phyloP scores from a whole-genome alignment of 2,888 invertebrate species.

The Drosophila paramelanica region DNA sequence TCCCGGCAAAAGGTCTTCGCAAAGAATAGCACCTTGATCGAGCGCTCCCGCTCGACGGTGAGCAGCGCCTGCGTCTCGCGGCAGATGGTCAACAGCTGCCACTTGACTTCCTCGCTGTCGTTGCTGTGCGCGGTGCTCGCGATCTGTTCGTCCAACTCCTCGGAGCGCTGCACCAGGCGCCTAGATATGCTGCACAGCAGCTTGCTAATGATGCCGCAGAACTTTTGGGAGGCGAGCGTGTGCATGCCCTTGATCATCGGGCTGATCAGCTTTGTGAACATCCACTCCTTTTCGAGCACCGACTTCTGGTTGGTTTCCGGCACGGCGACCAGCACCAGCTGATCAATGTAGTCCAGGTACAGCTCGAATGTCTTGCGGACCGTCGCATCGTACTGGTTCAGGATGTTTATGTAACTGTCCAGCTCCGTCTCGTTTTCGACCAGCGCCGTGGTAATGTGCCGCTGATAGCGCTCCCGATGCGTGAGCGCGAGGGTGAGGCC shows the following conservation, averaged over 20 bases:
- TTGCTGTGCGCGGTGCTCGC: slow-evolving; percentile 78
- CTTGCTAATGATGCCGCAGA: slow-evolving; percentile 88
- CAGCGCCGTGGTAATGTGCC: slow-evolving; percentile 88
- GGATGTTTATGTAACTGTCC: slow-evolving; percentile 87
- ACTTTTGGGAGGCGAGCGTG: slow-evolving; percentile 90
- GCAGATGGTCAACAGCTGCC: slow-evolving; percentile 87
- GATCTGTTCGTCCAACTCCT: slow-evolving; percentile 84
- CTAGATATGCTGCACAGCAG: slow-evolving; percentile 85
- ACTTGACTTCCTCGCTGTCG: slow-evolving; percentile 82
- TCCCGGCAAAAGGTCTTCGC: slow-evolving; percentile 91
- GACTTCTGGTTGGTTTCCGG: slow-evolving; percentile 88
- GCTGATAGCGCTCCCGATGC: slow-evolving; percentile 91
- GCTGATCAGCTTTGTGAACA: slow-evolving; percentile 92
- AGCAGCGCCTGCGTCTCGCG: slow-evolving; percentile 92
- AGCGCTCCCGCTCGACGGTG: slow-evolving; percentile 91
- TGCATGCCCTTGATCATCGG: slow-evolving; percentile 91
- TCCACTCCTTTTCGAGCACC: slow-evolving; percentile 94
- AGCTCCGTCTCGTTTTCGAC: slow-evolving; percentile 85
- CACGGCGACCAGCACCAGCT: slow-evolving; percentile 89
- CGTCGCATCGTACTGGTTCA: slow-evolving; percentile 91
- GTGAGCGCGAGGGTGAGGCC: slow-evolving; percentile 93
- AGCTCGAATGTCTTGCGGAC: slow-evolving; percentile 91
- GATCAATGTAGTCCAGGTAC: slow-evolving; percentile 94
- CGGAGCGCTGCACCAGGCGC: slow-evolving; percentile 85
- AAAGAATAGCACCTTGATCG: slow-evolving; percentile 92